Base-by-base conservation (phyloP, 1,140 invertebrate species). In the Macrobrachium nipponense region DNA sequence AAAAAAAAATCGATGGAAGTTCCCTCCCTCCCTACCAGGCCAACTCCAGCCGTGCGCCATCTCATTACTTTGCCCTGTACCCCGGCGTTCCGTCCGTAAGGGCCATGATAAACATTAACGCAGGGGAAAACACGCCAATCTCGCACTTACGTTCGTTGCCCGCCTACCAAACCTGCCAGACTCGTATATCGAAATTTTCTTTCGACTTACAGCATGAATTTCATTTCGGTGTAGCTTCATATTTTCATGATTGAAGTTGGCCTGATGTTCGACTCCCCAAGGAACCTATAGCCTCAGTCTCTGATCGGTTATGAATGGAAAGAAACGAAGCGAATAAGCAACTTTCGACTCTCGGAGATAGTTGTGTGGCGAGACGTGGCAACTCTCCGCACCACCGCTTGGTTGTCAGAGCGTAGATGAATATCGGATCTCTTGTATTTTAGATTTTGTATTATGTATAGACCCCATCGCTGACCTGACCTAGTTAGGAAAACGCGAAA, bases 101-200 rank as follows among this genome's bases (percentile, higher is more conserved):
- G 80, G 70, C 61, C 70, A 82, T 82, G 68, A 75, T 72, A 82
- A 82, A 82, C 80, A 82, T 82, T 82, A 82, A 82, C 80, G 64
- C 27, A 75, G 75, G 80, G 80, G 64, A 82, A 75, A 82, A 75
- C 80, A 61, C 70, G 70, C 80, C 70, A 82, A 75, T 82, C 70
- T 82, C 80, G 64, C 70, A 59, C 80, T 61, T 82, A 82, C 70
- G 76, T 60, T 17, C 60, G n/a, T 60, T 78, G 27, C 58, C 76
- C 72, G 68, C 59, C 64, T 51, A 68, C 80, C 64, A 68, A 44
- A 78, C 66, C 66, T 68, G 66, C 66, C 76, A 78, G 59, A 61
- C 76, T 78, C 76, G 76, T 78, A 78, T 78, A 78, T 78, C 76
- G 76, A 78, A 78, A 62, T 78, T 78, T 78, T 78, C 76, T 62